Conservation (phyloP, 2,888 invertebrate genomes). For the Drosophila affinis region DNA sequence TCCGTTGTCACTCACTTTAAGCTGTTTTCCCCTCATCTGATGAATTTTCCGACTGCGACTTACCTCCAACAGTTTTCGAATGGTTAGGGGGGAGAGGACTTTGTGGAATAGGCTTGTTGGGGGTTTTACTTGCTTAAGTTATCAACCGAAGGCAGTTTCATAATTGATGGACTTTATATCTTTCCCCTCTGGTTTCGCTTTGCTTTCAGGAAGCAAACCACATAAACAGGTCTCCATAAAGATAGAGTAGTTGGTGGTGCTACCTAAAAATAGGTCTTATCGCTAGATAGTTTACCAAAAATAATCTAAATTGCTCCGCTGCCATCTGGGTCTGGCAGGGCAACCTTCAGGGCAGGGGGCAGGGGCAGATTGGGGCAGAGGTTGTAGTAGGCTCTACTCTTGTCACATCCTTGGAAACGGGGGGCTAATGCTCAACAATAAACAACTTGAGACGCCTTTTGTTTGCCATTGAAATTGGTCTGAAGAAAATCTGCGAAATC, state of each 20-base stretch:
- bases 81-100: not conserved
- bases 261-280: conserved; percentile 44
- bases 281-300: conserved; percentile 4
- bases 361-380: no score
- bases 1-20: conserved; percentile 2
- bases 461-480: conserved; percentile 37
- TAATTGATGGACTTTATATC: conserved; percentile 39
- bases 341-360: conserved; percentile 9
- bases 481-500: conserved; percentile 29
- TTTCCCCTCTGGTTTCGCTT: not conserved
- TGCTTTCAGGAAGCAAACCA: not conserved
- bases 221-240: conserved; percentile 21
- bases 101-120: conserved; percentile 12
- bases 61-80: not conserved
- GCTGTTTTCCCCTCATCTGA: not conserved
- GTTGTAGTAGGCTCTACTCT: conserved; percentile 14
- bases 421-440: conserved; percentile 19
- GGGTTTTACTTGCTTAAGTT: conserved; percentile 3
- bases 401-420: conserved; percentile 38
- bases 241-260: conserved; percentile 36
- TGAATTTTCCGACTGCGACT: conserved; percentile 9
- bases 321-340: not conserved
- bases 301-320: conserved; percentile 33
- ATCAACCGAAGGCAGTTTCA: conserved; percentile 24
- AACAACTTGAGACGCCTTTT: conserved; percentile 12